Percentiles rank a stretch among this genome's conserved stretches.
Conservation (phyloP, 2,888 invertebrate species). For the Kryphioiulus occultus region DNA sequence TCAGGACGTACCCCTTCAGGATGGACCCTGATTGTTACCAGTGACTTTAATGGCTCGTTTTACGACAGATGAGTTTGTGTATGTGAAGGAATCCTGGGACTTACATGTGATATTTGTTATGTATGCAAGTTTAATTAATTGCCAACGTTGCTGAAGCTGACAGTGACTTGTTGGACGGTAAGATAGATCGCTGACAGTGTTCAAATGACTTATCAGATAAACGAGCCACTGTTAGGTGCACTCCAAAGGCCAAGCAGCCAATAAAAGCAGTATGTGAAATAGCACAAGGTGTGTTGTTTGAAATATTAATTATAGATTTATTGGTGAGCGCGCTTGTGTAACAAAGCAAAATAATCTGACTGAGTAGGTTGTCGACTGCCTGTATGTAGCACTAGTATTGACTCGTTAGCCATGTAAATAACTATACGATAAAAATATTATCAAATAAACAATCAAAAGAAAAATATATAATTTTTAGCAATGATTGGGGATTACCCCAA, state of each 20-base stretch:
- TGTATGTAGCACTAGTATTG: no score
- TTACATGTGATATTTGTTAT: not conserved
- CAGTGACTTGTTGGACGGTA: not conserved
- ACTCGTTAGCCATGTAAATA: no score
- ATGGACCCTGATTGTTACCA: no score
- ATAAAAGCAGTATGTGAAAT: not conserved
- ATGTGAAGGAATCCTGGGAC: not conserved
- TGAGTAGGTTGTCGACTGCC: no score
- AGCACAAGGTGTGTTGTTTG: constrained; percentile 1
- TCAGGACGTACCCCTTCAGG: no score
- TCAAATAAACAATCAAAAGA: no score
- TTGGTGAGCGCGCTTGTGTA: not conserved
- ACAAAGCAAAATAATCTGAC: not conserved
- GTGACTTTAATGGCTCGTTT: not conserved
- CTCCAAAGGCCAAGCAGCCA: no score
- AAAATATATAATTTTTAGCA: no score
- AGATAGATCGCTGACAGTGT: not conserved
- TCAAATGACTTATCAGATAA: not conserved
- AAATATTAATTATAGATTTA: constrained; percentile 19
- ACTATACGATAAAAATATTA: no score
- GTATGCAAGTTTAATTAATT: not conserved
- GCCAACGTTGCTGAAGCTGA: not conserved
- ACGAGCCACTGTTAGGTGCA: not conserved
- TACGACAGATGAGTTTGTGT: not conserved
- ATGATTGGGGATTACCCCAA: no score